phyloP scores from a whole-genome alignment of 1,140 invertebrate species.

The Dendroctonus valens region DNA sequence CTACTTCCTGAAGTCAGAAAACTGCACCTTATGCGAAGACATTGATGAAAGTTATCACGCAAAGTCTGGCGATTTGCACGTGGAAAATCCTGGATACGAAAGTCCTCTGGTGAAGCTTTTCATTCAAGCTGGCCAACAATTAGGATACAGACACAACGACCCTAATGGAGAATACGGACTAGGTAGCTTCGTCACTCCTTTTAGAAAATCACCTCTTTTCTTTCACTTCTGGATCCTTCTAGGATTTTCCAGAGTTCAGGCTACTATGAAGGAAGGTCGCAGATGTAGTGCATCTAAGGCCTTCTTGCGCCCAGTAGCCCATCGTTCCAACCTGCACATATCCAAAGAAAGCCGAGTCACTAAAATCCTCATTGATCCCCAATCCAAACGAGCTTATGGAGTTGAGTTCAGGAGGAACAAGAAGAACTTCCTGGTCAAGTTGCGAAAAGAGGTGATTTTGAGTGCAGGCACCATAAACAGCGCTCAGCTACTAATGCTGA shows the following conservation, averaged over 20 bases:
- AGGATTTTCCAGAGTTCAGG: constrained; percentile 55
- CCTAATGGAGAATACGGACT: constrained; percentile 62
- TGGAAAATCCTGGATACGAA: constrained; percentile 62
- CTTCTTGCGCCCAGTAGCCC: constrained; percentile 61
- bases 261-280: constrained; percentile 65
- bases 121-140: constrained; percentile 64
- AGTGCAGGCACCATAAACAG: constrained; percentile 86
- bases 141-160: constrained; percentile 68
- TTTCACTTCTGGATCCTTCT: background rate
- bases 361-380: constrained; percentile 65
- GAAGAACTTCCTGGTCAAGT: constrained; percentile 66
- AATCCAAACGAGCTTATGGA: constrained; percentile 60
- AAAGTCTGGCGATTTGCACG: constrained; percentile 64
- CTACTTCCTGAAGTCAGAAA: constrained; percentile 82
- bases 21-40: constrained; percentile 51
- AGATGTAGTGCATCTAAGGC: constrained; percentile 71
- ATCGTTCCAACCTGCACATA: constrained; percentile 68
- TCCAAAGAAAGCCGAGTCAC: constrained; percentile 65
- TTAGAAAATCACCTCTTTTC: background rate
- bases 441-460: constrained; percentile 81
- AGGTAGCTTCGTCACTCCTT: constrained; percentile 40
- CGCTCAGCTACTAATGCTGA: constrained; percentile 88
- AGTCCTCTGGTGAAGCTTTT: constrained; percentile 62
- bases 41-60: constrained; percentile 49
- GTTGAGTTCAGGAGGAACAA: constrained; percentile 74